phyloP scores from a whole-genome alignment of 2,113 vertebrate genomes.

The Mastomys coucha region DNA sequence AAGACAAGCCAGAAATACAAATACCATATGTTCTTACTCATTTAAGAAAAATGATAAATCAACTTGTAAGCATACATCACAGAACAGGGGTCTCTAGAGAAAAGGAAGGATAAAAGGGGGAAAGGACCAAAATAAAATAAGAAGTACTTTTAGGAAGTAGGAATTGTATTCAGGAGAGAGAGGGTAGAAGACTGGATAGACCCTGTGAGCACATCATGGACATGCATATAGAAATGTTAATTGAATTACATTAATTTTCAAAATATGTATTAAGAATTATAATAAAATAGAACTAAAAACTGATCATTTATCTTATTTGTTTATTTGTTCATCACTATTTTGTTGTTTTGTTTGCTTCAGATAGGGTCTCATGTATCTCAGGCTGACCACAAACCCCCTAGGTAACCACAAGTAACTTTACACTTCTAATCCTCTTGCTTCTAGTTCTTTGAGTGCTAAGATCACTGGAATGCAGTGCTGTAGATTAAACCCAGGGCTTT shows the following conservation, averaged over 20 bases:
- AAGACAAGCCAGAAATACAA: not conserved
- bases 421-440: not conserved
- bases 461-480: not conserved
- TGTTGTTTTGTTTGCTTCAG: not conserved
- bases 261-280: not conserved
- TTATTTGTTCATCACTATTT: not conserved
- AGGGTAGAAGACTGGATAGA: not conserved
- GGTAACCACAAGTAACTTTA: not conserved
- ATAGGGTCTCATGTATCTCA: not conserved
- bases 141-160: not conserved
- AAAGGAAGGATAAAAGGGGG: not conserved
- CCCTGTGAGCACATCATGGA: not conserved
- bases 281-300: not conserved
- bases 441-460: not conserved
- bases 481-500: not conserved
- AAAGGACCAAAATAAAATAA: not conserved
- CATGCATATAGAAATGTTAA: not conserved
- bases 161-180: not conserved
- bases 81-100: not conserved
- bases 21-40: not conserved
- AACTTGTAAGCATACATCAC: not conserved
- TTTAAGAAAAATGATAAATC: not conserved
- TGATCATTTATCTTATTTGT: not conserved
- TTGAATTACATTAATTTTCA: not conserved
- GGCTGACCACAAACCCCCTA: not conserved